Conservation (phyloP, 2,888 invertebrate species). For the Macaria notata region DNA sequence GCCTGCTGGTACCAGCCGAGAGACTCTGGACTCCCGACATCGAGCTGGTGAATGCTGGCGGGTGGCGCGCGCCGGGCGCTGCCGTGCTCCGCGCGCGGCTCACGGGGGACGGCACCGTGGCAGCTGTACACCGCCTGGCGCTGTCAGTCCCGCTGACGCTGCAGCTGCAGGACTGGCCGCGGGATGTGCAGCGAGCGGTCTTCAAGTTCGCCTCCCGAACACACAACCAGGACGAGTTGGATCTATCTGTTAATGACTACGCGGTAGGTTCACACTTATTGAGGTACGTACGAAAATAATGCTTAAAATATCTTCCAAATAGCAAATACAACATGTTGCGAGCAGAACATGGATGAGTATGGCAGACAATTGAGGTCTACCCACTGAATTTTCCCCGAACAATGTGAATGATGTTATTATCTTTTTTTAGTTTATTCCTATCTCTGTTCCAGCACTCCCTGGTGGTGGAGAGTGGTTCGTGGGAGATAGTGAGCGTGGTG, state of each 20-base stretch:
- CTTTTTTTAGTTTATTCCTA: no score
- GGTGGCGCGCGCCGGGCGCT: conserved; percentile 80
- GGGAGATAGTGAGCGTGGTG: conserved; percentile 54
- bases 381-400: no score
- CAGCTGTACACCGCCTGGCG: conserved; percentile 55
- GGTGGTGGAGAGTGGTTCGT: conserved; percentile 58
- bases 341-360: no score
- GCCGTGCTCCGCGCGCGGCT: conserved; percentile 83
- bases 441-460: conserved; percentile 40
- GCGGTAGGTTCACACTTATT: conserved; percentile 38
- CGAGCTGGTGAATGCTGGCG: conserved; percentile 86
- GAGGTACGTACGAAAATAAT: no score
- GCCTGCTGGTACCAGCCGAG: conserved; percentile 84
- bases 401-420: no score
- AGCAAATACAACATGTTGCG: no score
- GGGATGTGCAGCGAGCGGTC: conserved; percentile 85
- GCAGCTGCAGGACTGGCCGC: conserved; percentile 86
- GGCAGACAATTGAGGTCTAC: no score
- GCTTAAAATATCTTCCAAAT: no score
- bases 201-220: conserved; percentile 90
- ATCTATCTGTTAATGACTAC: conserved; percentile 47
- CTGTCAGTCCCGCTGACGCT: conserved; percentile 56
- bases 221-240: conserved; percentile 83
- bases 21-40: conserved; percentile 92
- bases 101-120: conserved; percentile 84